Evolutionary conservation across 2,888 invertebrate genomes (phyloP).

Genomic region (Lymantria dispar): DNA sequence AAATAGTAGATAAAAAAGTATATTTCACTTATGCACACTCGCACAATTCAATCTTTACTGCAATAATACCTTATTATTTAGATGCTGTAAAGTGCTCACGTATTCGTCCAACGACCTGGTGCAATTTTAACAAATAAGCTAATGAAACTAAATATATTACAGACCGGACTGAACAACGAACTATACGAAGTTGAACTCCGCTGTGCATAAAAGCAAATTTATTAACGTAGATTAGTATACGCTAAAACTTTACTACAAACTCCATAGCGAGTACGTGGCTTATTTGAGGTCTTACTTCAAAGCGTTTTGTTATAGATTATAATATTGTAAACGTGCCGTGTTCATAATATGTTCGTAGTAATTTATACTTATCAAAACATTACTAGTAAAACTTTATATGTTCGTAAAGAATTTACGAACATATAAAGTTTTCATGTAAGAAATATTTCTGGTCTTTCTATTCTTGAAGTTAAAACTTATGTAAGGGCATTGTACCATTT

Average conservation of each 20-base stretch:
- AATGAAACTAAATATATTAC: neutral
- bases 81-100: neutral
- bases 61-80: neutral
- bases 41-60: neutral
- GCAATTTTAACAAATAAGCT: neutral
- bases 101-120: too few species aligned
- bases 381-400: too few species aligned
- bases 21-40: too few species aligned
- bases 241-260: constrained; percentile 24
- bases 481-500: too few species aligned
- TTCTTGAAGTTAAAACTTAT: too few species aligned
- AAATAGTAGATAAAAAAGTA: too few species aligned
- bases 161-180: neutral
- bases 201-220: constrained; percentile 32
- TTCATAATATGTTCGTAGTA: too few species aligned
- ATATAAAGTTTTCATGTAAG: too few species aligned
- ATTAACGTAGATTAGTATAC: constrained; percentile 27
- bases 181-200: constrained; percentile 9
- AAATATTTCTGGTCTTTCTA: too few species aligned
- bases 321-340: too few species aligned
- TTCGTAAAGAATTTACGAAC: too few species aligned
- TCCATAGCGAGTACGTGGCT: neutral
- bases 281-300: neutral
- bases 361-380: too few species aligned
- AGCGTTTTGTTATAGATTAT: neutral